Evolutionary conservation across 2,888 invertebrate species (phyloP).

Genomic region (Conomelus anceps): DNA sequence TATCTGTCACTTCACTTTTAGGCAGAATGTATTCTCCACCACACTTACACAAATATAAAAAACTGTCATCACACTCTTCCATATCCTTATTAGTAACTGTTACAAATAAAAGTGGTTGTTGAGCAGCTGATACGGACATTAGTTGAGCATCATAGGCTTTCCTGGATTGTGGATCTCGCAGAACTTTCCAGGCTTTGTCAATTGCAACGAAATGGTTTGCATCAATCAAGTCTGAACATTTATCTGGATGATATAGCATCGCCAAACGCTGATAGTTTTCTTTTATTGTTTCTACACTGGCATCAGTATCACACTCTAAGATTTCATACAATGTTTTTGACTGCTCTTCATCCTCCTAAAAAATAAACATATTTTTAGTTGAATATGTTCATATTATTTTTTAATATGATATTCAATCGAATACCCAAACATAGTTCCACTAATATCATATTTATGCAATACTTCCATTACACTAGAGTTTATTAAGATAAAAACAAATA

Average conservation of each 20-base stretch:
- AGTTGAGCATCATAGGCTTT: background rate
- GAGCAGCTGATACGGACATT: background rate
- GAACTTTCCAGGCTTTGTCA: conserved; percentile 3
- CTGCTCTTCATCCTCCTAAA: background rate
- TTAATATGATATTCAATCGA: no score
- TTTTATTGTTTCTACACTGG: background rate
- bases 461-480: no score
- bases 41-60: background rate
- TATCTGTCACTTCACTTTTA: background rate
- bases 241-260: background rate
- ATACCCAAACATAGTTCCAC: no score
- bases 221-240: background rate
- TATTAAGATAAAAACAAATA: no score
- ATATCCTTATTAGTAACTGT: background rate
- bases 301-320: background rate
- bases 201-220: background rate
- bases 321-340: background rate
- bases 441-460: no score
- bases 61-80: background rate
- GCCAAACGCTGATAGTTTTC: background rate
- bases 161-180: background rate
- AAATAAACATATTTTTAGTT: background rate
- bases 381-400: no score
- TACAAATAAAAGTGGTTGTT: background rate
- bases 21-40: background rate